These are phyloP conservation scores for Clivina fossor DNA, from an alignment of 2,888 invertebrate species.

Conservation along the genomic window DNA sequence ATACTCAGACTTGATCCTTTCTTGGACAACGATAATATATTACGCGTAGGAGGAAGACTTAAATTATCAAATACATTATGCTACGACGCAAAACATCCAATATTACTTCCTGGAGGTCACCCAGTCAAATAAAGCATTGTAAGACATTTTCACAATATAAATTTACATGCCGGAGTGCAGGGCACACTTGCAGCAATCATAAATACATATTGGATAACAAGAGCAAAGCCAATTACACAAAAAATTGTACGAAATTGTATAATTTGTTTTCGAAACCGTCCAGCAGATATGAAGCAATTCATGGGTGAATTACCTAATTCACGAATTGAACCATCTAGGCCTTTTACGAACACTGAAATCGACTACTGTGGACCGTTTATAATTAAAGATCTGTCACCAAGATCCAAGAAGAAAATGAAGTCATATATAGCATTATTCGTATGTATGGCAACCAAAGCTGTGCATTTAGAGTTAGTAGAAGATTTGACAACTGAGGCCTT, in stretches of 20 bases:
- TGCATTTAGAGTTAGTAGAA: slow-evolving; percentile 39
- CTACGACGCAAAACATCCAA: slow-evolving; percentile 8
- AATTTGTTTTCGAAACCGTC: neutral
- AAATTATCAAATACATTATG: slow-evolving; percentile 8
- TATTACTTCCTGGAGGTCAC: slow-evolving; percentile 4
- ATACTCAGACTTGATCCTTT: no score
- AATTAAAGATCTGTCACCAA: neutral
- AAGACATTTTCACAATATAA: slow-evolving; percentile 33
- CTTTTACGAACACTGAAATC: slow-evolving; percentile 1
- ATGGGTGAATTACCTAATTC: slow-evolving; percentile 12
- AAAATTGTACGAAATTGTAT: slow-evolving; percentile 10
- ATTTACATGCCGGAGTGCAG: slow-evolving; percentile 41
- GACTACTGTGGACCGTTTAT: slow-evolving; percentile 13
- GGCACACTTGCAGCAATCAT: slow-evolving; percentile 36
- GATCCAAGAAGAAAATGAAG: slow-evolving; percentile 14
- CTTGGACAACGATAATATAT: neutral
- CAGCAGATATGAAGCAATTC: neutral
- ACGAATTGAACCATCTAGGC: slow-evolving; percentile 37
- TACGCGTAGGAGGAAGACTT: slow-evolving; percentile 18
- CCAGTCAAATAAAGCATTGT: slow-evolving; percentile 8
- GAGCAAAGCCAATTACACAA: slow-evolving; percentile 20
- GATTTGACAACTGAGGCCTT: slow-evolving; percentile 37
- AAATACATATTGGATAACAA: slow-evolving; percentile 22
- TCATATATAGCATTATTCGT: slow-evolving; percentile 38
- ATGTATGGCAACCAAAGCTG: slow-evolving; percentile 39